Base-by-base conservation (phyloP, 2,888 invertebrate species). In the Heterodera filipjevi region DNA sequence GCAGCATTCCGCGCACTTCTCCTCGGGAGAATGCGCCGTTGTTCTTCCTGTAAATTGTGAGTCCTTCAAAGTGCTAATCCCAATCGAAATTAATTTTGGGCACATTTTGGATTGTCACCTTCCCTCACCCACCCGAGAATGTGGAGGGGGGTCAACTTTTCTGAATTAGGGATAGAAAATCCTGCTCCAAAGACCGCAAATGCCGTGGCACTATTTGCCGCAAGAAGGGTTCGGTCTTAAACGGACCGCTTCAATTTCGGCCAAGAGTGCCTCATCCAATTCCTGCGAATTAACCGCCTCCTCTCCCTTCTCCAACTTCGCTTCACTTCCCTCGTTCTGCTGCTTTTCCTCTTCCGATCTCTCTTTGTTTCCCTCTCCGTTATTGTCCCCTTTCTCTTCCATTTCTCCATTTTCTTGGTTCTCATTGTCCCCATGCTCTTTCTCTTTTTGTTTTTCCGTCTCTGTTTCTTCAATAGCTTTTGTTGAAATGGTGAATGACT, bases 341-440 rank as follows among this genome's bases (percentile, higher is more conserved):
- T 59, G 59, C 27, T 19, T 10, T 27, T 59, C 27, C 2, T n/a
- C 59, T n/a, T 59, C 27, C n/a, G 59, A 10, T 8, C 22, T 27
- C 27, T 59, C 27, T 59, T 53, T 22, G 22, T 53, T 53, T 22
- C 22, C 53, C 16, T 82, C 81, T 53, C 82, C 84, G 33, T 82
- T 80, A 12, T 80, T 76, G 68, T 80, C 79, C 33, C 70, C 39
- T 39, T 39, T 39, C 39, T 39, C 39, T 39, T 39, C 39, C 39
- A 12, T 39, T 39, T 75, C 66, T 80, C 80, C 39, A 35, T 80
- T 78, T 12, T 82, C 81, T 87, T 95, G 95, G 90, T 95, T 95
- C 0, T 94, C 94, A 89, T 93, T 85, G 27, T 85, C n/a, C n/a
- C n/a, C n/a, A n/a, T n/a, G n/a, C n/a, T n/a, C n/a, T n/a, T n/a